Percentiles rank a stretch among this genome's conserved stretches.
These are phyloP conservation scores for Notiomystis cincta DNA, from an alignment of 2,113 vertebrate species.

Conservation along the genomic window DNA sequence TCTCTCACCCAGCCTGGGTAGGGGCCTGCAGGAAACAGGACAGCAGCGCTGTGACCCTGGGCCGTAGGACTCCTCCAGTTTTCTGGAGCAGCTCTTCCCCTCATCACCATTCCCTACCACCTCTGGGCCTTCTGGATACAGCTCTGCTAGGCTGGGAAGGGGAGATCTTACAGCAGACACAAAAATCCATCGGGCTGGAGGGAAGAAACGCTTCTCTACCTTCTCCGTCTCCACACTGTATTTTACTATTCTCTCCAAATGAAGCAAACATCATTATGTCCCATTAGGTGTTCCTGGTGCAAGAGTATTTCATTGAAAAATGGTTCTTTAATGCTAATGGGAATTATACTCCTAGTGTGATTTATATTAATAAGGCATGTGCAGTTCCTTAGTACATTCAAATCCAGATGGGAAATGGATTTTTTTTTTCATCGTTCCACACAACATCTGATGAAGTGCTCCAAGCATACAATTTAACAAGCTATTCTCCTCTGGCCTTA, in stretches of 20 bases:
- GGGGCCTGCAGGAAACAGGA: not conserved
- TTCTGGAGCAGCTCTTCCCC: not conserved
- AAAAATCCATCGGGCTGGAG: fast-evolving
- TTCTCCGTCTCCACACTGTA: not conserved
- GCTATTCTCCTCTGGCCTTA: conserved; percentile 51
- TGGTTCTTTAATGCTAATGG: conserved; percentile 1
- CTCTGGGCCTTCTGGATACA: not conserved
- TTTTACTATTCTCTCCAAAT: conserved; percentile 45
- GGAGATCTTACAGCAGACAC: not conserved
- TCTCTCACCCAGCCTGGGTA: not conserved
- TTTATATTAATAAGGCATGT: conserved; percentile 19
- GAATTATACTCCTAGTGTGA: conserved; percentile 15
- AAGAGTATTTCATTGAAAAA: conserved; percentile 34
- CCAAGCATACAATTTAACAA: conserved; percentile 34
- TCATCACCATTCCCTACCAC: not conserved
- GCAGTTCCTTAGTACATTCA: conserved; percentile 6
- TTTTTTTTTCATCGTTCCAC: not conserved
- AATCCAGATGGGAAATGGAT: conserved; percentile 48
- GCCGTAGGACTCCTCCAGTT: not conserved
- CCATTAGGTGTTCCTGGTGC: not conserved
- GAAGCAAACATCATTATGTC: conserved; percentile 42
- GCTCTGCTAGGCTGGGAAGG: not conserved
- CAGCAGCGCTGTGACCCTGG: fast-evolving
- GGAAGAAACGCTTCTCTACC: not conserved
- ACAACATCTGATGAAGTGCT: conserved; percentile 49